A percentile compares a stretch with the other conserved stretches of the same genome.
Conservation (phyloP, 2,797 vertebrate species). For the Girardinus metallicus region DNA sequence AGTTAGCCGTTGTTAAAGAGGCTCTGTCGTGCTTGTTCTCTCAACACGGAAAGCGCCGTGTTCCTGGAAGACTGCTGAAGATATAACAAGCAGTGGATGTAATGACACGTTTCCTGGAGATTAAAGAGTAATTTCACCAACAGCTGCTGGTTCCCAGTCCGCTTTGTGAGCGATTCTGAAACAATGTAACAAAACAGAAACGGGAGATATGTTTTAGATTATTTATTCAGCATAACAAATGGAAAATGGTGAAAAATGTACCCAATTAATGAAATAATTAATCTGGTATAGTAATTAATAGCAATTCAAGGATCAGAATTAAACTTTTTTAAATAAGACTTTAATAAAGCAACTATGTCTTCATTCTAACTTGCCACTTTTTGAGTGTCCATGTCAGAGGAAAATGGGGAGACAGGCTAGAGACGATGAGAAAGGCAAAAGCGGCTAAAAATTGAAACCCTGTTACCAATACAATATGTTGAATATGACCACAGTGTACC, state of each 20-base stretch:
- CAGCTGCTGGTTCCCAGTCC: conserved; percentile 34
- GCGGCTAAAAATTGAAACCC: background rate
- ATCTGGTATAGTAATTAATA: background rate
- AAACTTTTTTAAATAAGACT: background rate
- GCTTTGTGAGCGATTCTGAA: conserved; percentile 19
- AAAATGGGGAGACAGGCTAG: background rate
- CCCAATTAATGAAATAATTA: background rate
- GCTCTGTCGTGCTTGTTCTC: background rate
- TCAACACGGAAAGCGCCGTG: conserved; percentile 29
- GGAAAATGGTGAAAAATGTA: background rate
- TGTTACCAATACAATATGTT: background rate
- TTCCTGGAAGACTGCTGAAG: conserved; percentile 31
- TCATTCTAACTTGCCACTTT: background rate
- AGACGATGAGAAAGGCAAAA: background rate
- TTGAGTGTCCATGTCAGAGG: background rate
- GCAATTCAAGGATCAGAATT: background rate
- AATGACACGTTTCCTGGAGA: conserved; percentile 47
- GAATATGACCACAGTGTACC: background rate
- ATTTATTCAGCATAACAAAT: background rate
- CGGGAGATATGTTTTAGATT: background rate
- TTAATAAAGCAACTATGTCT: background rate
- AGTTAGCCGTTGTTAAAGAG: conserved; percentile 8
- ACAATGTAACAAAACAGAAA: background rate
- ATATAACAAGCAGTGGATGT: conserved; percentile 33
- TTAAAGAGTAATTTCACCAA: conserved; percentile 45